Conservation (phyloP, 2,797 vertebrate species). For the Anolis apletophallus region DNA sequence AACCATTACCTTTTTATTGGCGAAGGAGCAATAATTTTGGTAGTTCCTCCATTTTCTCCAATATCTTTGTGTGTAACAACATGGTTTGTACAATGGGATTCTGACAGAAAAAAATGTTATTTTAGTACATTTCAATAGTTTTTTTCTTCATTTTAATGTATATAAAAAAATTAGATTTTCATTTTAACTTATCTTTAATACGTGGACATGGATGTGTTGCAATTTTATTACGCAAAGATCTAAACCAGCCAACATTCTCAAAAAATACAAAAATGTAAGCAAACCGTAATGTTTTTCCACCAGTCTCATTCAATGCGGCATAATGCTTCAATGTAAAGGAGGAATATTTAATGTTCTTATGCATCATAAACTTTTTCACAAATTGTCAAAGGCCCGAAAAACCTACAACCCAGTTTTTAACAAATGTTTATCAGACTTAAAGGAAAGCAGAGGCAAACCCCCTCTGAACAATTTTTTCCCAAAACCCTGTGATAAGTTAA, state of each 20-base stretch:
- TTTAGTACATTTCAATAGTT: constrained; percentile 7
- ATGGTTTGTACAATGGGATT: constrained; percentile 76
- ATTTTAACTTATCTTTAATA: background rate
- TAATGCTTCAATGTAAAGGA: background rate
- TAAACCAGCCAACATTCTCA: constrained; percentile 11
- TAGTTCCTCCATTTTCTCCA: constrained; percentile 79
- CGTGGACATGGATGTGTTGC: background rate
- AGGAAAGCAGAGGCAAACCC: background rate
- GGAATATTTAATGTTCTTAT: background rate
- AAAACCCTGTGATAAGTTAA: no score
- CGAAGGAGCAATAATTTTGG: constrained; percentile 82
- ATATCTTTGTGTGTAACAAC: constrained; percentile 72
- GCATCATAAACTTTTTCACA: background rate
- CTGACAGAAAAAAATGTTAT: constrained; percentile 54
- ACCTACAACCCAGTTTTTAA: no score
- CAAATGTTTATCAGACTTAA: background rate
- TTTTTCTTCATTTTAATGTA: fast-evolving
- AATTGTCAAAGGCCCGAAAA: no score
- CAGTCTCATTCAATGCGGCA: constrained; percentile 2
- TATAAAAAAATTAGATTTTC: background rate
- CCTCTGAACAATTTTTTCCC: no score
- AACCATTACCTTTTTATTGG: constrained; percentile 84
- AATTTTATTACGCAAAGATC: background rate
- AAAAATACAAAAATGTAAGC: background rate
- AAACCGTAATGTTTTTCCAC: background rate